Evolutionary conservation across 2,797 vertebrate genomes (phyloP).

Genomic region (Neosilurus hyrtlii): DNA sequence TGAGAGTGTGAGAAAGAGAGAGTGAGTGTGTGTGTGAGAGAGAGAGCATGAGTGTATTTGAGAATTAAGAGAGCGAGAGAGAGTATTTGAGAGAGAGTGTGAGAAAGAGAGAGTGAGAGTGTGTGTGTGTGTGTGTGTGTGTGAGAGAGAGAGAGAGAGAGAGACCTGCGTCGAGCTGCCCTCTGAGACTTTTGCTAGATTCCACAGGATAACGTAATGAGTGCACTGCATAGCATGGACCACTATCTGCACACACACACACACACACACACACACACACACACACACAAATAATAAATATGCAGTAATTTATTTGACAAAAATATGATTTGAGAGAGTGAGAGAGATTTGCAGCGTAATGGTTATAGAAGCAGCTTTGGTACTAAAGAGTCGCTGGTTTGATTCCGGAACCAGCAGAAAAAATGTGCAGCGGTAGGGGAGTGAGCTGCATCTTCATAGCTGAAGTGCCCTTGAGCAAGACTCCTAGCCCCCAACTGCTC

Average conservation of each 20-base stretch:
- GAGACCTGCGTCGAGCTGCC: conserved; percentile 81
- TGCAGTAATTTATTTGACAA: background rate
- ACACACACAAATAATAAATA: background rate
- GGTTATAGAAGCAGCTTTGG: too few relatives aligned
- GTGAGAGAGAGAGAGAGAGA: background rate
- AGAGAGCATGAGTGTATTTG: background rate
- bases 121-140: conserved; percentile 10
- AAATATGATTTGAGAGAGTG: background rate
- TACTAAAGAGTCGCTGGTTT: too few relatives aligned
- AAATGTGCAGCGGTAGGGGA: too few relatives aligned
- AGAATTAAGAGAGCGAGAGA: conserved; percentile 27
- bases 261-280: conserved; percentile 7
- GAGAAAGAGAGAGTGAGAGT: background rate
- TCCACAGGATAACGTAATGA: conserved; percentile 88
- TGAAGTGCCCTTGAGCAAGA: too few relatives aligned
- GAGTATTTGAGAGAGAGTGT: background rate
- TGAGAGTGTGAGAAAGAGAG: conserved; percentile 54
- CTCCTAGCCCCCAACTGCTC: too few relatives aligned
- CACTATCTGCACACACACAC: conserved; percentile 73
- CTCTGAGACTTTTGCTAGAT: conserved; percentile 83
- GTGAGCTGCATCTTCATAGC: too few relatives aligned
- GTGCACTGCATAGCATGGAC: conserved; percentile 88
- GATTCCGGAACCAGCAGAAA: too few relatives aligned
- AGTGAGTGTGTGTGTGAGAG: conserved; percentile 48
- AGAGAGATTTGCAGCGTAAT: too few relatives aligned